Conservation (phyloP, 2,797 vertebrate species). For the Chelmon rostratus region DNA sequence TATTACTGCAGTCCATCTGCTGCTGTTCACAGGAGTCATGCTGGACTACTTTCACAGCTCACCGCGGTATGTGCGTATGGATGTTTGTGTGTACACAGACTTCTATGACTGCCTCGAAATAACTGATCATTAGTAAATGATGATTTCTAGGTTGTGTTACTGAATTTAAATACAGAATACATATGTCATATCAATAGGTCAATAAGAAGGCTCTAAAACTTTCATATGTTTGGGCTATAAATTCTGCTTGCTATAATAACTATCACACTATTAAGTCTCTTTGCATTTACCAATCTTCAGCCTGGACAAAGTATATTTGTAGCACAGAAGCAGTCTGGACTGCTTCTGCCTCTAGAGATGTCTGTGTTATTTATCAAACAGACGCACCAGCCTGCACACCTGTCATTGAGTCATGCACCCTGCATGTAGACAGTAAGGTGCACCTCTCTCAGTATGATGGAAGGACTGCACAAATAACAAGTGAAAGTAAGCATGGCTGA, state of each 20-base stretch:
- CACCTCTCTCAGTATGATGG: conserved; percentile 12
- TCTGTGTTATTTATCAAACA: conserved; percentile 39
- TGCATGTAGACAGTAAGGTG: conserved; percentile 12
- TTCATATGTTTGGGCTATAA: not conserved
- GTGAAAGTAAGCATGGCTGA: not conserved
- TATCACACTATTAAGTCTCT: not conserved
- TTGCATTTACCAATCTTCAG: not conserved
- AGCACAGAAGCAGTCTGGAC: not conserved
- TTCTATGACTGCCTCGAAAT: conserved; percentile 2
- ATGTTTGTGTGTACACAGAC: not conserved
- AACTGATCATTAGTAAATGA: conserved; percentile 9
- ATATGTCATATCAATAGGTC: not conserved
- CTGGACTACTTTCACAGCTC: conserved; percentile 26
- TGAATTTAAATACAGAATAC: not conserved
- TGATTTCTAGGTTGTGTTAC: not conserved
- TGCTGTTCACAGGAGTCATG: conserved; percentile 18
- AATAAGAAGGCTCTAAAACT: not conserved
- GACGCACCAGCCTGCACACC: conserved; percentile 24
- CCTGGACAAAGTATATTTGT: not conserved
- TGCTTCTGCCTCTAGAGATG: conserved; percentile 20
- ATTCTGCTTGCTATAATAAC: not conserved
- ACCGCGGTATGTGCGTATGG: not conserved
- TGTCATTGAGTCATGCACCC: conserved; percentile 13
- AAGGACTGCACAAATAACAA: not conserved
- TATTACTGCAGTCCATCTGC: conserved; percentile 47